A percentile compares a stretch with the other conserved stretches of the same genome.
phyloP scores from a whole-genome alignment of 1,140 invertebrate genomes.

The Metopolophium dirhodum region DNA sequence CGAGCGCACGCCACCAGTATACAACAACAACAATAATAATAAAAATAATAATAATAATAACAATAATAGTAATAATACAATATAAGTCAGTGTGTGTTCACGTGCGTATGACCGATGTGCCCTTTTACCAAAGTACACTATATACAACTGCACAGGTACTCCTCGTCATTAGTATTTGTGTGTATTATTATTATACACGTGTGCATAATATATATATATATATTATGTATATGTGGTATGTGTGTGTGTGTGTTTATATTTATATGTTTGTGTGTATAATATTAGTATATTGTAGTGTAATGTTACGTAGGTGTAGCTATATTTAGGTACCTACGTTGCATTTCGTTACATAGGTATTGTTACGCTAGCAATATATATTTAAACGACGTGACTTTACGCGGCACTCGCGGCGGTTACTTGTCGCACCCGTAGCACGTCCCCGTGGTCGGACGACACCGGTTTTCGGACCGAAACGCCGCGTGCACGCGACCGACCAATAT shows the following conservation, averaged over 20 bases:
- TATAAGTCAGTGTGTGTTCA: conserved; percentile 14
- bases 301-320: neutral
- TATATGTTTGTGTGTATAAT: neutral
- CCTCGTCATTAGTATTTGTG: neutral
- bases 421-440: too few species aligned
- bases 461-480: neutral
- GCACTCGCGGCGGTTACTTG: too few species aligned
- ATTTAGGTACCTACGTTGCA: too few species aligned
- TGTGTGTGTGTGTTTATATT: neutral
- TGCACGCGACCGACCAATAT: neutral
- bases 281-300: neutral
- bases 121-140: conserved; percentile 9
- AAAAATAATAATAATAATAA: neutral
- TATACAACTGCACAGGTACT: conserved; percentile 35
- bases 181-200: neutral
- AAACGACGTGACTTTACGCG: neutral
- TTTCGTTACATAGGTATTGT: neutral
- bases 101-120: conserved; percentile 42
- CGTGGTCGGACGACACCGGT: neutral
- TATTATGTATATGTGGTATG: neutral
- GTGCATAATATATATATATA: neutral
- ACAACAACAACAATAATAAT: neutral
- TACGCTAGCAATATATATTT: neutral
- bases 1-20: neutral
- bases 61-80: neutral